Evolutionary conservation across 2,113 vertebrate genomes (phyloP).

Genomic region (Brevimyrus niger): DNA sequence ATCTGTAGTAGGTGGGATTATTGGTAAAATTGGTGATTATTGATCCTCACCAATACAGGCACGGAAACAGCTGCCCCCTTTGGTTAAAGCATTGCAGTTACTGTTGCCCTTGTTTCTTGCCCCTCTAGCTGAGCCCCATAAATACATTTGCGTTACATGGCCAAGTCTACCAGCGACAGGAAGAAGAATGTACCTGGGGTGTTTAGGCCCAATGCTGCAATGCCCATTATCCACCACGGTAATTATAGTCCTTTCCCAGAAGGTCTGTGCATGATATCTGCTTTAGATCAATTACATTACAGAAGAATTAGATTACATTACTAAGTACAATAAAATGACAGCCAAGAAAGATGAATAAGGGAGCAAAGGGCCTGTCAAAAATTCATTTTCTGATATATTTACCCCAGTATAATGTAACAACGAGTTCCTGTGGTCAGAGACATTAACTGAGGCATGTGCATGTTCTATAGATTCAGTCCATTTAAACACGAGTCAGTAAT

Average conservation of each 20-base stretch:
- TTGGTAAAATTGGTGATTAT: too few relatives aligned
- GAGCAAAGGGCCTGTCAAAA: background rate
- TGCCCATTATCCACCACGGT: slow-evolving; percentile 34
- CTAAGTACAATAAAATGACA: slow-evolving; percentile 32
- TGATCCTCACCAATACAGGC: background rate
- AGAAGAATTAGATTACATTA: slow-evolving; percentile 38
- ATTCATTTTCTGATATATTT: background rate
- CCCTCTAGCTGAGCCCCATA: background rate
- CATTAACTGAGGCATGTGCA: background rate
- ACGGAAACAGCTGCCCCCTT: background rate
- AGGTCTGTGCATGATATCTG: slow-evolving; percentile 39
- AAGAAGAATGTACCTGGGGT: background rate
- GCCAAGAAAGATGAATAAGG: slow-evolving; percentile 14
- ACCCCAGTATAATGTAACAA: background rate
- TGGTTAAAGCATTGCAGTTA: background rate
- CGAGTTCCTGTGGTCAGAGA: background rate
- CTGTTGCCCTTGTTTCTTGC: background rate
- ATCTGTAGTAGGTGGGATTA: background rate
- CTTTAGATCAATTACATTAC: slow-evolving; percentile 44
- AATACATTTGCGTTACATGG: background rate
- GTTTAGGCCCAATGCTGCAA: slow-evolving; percentile 29
- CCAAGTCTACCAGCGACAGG: background rate
- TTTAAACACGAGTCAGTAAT: background rate
- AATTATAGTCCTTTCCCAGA: slow-evolving; percentile 45
- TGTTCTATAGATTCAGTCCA: background rate